phyloP scores from a whole-genome alignment of 2,113 vertebrate genomes.

The Hemiscyllium ocellatum region DNA sequence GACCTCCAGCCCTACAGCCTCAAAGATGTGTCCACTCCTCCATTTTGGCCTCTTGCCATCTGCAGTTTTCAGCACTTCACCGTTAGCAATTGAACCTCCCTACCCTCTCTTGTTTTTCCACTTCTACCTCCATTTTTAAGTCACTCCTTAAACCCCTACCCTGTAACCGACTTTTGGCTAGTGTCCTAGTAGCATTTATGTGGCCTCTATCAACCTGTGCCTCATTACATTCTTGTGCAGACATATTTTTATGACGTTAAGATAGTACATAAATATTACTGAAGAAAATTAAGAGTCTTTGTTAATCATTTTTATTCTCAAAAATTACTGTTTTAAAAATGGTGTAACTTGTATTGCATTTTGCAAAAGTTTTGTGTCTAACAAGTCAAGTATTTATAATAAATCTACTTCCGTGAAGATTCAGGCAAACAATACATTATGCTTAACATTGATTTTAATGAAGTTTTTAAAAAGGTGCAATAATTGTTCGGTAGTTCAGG shows the following conservation, averaged over 20 bases:
- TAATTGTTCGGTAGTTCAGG: too few species aligned
- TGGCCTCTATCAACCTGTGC: not conserved
- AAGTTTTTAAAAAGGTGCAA: not conserved
- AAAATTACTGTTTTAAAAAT: not conserved
- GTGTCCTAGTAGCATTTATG: not conserved
- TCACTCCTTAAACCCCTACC: not conserved
- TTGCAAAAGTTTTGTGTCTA: not conserved
- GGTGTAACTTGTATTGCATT: not conserved
- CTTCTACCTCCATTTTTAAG: not conserved
- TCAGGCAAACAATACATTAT: not conserved
- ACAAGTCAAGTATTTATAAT: not conserved
- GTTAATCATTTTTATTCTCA: not conserved
- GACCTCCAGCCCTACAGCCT: not conserved
- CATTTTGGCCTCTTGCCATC: not conserved
- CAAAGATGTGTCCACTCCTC: not conserved
- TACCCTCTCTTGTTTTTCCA: not conserved
- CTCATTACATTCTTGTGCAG: not conserved
- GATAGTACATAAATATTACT: not conserved
- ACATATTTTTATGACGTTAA: not conserved
- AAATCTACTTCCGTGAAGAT: not conserved
- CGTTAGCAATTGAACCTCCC: not conserved
- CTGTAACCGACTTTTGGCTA: not conserved
- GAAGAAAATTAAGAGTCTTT: not conserved
- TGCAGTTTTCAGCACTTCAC: not conserved
- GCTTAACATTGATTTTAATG: not conserved